These are phyloP conservation scores for Macroglossus sobrinus DNA, from an alignment of 2,113 vertebrate genomes.

Conservation along the genomic window DNA sequence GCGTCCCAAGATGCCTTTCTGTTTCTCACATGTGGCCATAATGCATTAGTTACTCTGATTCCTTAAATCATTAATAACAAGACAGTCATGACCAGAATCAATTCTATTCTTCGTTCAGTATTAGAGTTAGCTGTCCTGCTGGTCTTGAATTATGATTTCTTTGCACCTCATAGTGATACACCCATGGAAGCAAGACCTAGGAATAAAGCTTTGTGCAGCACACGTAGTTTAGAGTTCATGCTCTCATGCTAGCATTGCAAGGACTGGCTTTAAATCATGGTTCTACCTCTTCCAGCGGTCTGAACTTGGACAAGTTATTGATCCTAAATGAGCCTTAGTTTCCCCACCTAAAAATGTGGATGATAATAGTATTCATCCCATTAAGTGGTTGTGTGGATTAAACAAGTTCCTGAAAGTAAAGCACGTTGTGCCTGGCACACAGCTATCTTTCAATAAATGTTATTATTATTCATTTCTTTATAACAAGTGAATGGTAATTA, in stretches of 20 bases:
- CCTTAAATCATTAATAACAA: constrained; percentile 59
- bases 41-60: constrained; percentile 39
- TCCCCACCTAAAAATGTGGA: neutral
- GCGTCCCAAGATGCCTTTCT: constrained; percentile 38
- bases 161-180: neutral
- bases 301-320: neutral
- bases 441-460: neutral
- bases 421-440: neutral
- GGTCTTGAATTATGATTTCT: neutral
- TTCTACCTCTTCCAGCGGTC: neutral
- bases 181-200: neutral
- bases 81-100: constrained; percentile 3
- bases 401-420: neutral
- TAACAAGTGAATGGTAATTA: constrained; percentile 8
- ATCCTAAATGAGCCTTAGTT: neutral
- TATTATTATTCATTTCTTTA: neutral
- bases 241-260: neutral
- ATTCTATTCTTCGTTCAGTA: neutral
- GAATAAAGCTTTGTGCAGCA: neutral
- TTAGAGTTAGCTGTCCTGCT: neutral
- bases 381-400: neutral
- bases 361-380: neutral
- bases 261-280: neutral
- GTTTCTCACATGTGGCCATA: constrained; percentile 4
- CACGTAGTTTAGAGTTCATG: neutral